Evolutionary conservation across 2,797 vertebrate species (phyloP), one percentile per base, ranked within the genome.

Genomic region (Poeciliopsis turneri): DNA sequence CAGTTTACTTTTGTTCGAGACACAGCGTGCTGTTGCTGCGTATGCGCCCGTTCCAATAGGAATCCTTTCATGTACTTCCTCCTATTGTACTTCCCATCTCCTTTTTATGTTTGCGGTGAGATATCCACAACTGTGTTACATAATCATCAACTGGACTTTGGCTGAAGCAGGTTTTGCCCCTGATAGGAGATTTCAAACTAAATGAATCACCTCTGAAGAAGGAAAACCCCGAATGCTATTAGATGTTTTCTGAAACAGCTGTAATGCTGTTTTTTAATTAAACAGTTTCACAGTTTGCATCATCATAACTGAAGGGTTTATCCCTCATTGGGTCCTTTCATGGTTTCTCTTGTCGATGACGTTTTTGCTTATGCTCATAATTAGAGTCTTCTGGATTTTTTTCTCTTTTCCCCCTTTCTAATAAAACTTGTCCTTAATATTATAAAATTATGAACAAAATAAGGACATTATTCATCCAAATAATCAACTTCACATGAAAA

Each of bases 131-230:
- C 11, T 4, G 36, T 13, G 36, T 46, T 45, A 39, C 36, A 28
- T n/a, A 69, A 30, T 43, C 30, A 77, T 71, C 28, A 78, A 46
- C 72, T 74, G 23, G 76, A 66, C 80, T 76, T 36, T 23, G 45
- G 61, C 28, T 75, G 5, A n/a, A 77, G 43, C n/a, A 68, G 18
- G 30, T 85, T 79, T 4, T 43, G 43, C 36, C 51, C 12, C 72
- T 33, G 43, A 25, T 20, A 46, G 59, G 36, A 53, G 79, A 16
- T 83, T 76, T 16, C 36, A 57, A 53, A 82, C 15, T 36, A 59
- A 79, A 72, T 30, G 45, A 43, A 75, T 76, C 36, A 11, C 23
- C 68, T n/a, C 28, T 51, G 30, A 66, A 66, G 64, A 39, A 61
- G 36, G 33, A 3, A 74, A 0, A 25, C 61, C 28, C 49, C 7